Base-by-base conservation (phyloP, 2,113 vertebrate genomes). In the Cololabis saira region DNA sequence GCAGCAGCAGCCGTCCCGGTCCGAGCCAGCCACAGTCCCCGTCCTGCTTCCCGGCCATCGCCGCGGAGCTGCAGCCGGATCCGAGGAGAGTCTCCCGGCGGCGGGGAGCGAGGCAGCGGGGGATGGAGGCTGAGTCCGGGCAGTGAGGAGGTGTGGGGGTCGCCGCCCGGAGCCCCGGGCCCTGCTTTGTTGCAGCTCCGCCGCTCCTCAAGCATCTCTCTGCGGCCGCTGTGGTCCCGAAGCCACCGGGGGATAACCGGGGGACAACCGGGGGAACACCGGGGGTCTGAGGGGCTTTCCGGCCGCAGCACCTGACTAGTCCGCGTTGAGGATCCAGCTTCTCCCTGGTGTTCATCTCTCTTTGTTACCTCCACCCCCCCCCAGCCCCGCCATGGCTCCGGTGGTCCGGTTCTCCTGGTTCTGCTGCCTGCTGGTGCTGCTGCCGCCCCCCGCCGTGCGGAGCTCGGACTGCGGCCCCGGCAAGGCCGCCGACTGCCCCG, bases 401-500 rank as follows among this genome's bases (percentile, higher is more conserved):
- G 6, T 17, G 63, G 3, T 4, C 78, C 83, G 86, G 80, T 67
- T 67, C 72, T 86, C 69, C 77, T 60, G 85, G 70, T 62, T 22
- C 60, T 61, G 49, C 58, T 74, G 83, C 77, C 69, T 92, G 67
- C 75, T 94, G 79, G 61, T 91, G 21, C 84, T 92, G 45, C 70
- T 82, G 51, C 48, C 81, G 1, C 80, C 91, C 53, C 87, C 87
- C 59, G 76, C 87, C 48, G 90, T 63, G 48, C 87, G 87, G 41
- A 65, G 86, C 6, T 78, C 80, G 57, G 82, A 87, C 52, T 93
- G 91, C 44, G 91, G 91, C 76, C 88, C 78, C 77, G 74, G 91
- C 76, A 86, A 91, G 90, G 41, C 47, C 77, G 11, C 61, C 70
- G 93, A 91, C 81, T 95, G 94, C 54, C 84, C 92, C 87, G 94